Evolutionary conservation across 2,113 vertebrate species (phyloP), one percentile per base, ranked within the genome.

Genomic region (Thermophis baileyi): DNA sequence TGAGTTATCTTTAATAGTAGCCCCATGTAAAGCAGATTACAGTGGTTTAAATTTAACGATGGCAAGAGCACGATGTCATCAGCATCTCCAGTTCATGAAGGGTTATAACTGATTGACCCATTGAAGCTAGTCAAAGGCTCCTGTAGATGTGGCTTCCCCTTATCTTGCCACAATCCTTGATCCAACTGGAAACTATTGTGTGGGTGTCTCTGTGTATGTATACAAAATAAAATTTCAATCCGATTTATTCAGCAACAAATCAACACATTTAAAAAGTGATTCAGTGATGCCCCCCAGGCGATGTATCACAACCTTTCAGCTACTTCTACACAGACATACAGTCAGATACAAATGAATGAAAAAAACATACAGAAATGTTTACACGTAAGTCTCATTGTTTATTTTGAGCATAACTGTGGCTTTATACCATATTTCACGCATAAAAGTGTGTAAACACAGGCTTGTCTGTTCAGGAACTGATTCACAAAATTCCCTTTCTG

Each of bases 401-500:
- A 85, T 27, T 57, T 50, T 85, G 20, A 40, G 51, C 50, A 55
- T 85, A 89, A 54, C 24, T 92, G 92, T 92, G 92, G 92, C n/a
- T 27, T 85, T 85, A 6, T 85, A 46, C 20, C n/a, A 57, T 24
- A 85, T 85, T 89, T 44, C 20, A 85, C 3, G n/a, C 24, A 40
- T 18, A 25, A 44, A 22, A 35, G 69, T 30, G 7, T 47, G 46
- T 92, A 89, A 89, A 92, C 88, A 89, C 69, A 57, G 51, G 53
- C 88, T 30, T 85, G 44, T 57, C 85, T 53, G 11, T 89, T 74
- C 88, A 92, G 88, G 88, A 93, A 86, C 88, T 93, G 51, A 89
- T 54, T 55, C 88, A 57, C 69, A 89, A 14, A 85, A 60, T 49
- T 1, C 20, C 30, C 30, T 30, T 8, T 55, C 53, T 92, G 85